Conservation (phyloP, 2,888 invertebrate genomes). For the Pharmacophagus antenor region DNA sequence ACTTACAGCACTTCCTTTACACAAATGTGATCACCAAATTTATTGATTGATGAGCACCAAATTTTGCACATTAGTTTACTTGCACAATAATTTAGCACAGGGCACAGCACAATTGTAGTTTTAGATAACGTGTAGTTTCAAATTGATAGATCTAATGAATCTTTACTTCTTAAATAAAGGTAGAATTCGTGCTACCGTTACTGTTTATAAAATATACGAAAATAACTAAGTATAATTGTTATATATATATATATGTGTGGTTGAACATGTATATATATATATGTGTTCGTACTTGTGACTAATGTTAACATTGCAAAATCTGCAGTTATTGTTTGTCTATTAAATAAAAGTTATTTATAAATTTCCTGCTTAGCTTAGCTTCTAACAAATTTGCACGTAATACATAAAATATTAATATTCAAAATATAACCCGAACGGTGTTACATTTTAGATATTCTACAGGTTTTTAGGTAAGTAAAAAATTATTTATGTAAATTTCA, state of each 20-base stretch:
- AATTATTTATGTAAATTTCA: background rate
- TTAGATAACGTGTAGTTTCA: constrained; percentile 19
- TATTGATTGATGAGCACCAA: constrained; percentile 45
- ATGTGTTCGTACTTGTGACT: constrained; percentile 2
- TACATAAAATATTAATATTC: background rate
- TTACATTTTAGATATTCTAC: background rate
- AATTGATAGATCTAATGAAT: constrained; percentile 7
- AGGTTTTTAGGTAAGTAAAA: background rate
- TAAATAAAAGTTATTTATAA: constrained; percentile 45
- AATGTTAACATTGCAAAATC: constrained; percentile 24
- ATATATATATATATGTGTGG: background rate
- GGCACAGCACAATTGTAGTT: constrained; percentile 24
- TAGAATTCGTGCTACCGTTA: background rate
- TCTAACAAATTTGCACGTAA: constrained; percentile 18
- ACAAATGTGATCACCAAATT: too few species aligned
- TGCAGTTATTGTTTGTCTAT: constrained; percentile 37
- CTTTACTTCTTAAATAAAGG: background rate
- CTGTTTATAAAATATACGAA: background rate
- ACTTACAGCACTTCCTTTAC: constrained; percentile 40
- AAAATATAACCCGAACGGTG: background rate
- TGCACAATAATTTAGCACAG: constrained; percentile 14
- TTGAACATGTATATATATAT: constrained; percentile 3
- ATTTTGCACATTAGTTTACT: constrained; percentile 23
- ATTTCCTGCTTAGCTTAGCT: constrained; percentile 57
- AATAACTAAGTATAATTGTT: constrained; percentile 1